Percentiles rank a stretch among this genome's conserved stretches.
Conservation (phyloP, 2,113 vertebrate species). For the Zosterops japonicus region DNA sequence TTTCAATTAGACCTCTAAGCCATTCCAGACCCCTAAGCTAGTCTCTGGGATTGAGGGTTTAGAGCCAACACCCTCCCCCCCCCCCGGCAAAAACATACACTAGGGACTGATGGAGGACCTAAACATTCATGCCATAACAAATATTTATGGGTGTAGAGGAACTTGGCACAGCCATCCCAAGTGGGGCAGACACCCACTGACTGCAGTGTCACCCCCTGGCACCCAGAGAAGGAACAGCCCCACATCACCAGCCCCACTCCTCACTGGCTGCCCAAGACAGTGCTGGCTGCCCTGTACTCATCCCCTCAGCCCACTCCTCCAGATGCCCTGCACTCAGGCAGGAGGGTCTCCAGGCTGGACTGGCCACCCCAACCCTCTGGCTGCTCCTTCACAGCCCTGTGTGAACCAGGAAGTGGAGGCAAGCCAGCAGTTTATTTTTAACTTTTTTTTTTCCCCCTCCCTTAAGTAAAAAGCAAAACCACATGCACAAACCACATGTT, state of each 20-base stretch:
- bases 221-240: background rate
- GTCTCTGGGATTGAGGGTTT: background rate
- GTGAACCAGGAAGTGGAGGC: constrained; percentile 18
- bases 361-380: background rate
- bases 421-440: constrained; percentile 12
- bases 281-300: background rate
- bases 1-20: background rate
- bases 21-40: background rate
- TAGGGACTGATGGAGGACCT: background rate
- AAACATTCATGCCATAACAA: rapidly evolving
- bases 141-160: background rate
- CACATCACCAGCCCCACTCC: background rate
- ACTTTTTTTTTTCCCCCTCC: background rate
- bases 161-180: rapidly evolving
- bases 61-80: background rate
- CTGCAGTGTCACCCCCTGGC: rapidly evolving
- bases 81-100: rapidly evolving
- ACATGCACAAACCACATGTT: background rate
- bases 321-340: rapidly evolving
- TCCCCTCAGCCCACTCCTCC: background rate
- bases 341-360: background rate
- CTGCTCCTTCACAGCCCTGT: background rate
- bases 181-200: background rate
- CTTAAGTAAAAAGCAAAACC: background rate
- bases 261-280: background rate